phyloP scores from a whole-genome alignment of 1,140 invertebrate genomes.

The Potamilus streckersoni region DNA sequence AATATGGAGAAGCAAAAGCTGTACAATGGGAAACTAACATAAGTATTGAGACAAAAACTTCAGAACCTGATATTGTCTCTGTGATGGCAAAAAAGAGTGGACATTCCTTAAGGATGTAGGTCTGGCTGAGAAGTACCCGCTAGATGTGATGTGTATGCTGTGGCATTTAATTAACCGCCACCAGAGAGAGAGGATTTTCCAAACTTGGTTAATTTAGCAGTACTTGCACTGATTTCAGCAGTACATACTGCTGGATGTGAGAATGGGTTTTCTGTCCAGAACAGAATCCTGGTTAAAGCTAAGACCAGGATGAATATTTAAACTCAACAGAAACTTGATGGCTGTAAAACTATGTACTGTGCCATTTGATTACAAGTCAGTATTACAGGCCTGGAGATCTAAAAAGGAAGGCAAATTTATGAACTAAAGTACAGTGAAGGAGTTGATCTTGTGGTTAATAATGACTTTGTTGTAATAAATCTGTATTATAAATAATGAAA shows the following conservation, averaged over 20 bases:
- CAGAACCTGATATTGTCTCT: slow-evolving; percentile 5
- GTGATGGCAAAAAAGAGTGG: not conserved
- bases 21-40: not conserved
- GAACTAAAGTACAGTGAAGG: no score
- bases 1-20: slow-evolving; percentile 7
- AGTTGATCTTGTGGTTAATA: no score
- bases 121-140: no score
- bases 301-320: not conserved
- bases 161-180: slow-evolving; percentile 6
- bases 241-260: slow-evolving; percentile 35
- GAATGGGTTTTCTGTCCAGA: slow-evolving; percentile 28
- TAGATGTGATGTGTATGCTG: no score
- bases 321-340: slow-evolving; percentile 19
- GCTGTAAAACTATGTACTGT: not conserved
- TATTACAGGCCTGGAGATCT: not conserved
- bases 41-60: not conserved
- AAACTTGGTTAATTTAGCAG: slow-evolving; percentile 23
- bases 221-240: slow-evolving; percentile 24
- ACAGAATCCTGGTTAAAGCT: slow-evolving; percentile 8
- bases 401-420: no score
- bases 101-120: no score
- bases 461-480: no score
- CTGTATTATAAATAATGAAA: no score
- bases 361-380: not conserved
- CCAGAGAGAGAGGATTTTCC: slow-evolving; percentile 29